Base-by-base conservation (phyloP, 2,797 vertebrate species). In the Leptatherina wallacei region DNA sequence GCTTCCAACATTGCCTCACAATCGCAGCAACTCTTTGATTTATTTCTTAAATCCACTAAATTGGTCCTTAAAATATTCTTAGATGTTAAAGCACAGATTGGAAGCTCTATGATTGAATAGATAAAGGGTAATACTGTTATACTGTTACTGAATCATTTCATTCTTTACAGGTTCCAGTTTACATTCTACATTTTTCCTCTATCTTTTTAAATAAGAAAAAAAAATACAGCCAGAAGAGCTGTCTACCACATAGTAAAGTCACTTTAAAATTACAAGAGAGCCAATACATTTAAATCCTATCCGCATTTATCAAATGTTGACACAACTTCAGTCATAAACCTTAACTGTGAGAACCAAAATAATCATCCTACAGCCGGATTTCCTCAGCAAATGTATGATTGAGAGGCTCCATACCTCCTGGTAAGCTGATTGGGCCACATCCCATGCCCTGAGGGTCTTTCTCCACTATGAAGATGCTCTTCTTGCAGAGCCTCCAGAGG, bases 401-500 rank as follows among this genome's bases (percentile, higher is more conserved):
- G 20, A 38, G 42, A 13, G 32, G 22, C 67, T 76, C 55, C 94
- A 0, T 97, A 99, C 98, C 98, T 96, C 96, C 97, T 0, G 96
- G 95, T 88, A 96, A 91, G 70, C 90, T 96, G 86, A 97, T 95
- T 60, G 95, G 95, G 76, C 96, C 96, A 0, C 95, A 96, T 69
- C 93, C 93, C 87, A 90, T 93, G 90, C 94, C 85, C 85, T 93
- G 85, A 20, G 92, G 84, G 75, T 94, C 93, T 61, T 92, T 91
- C 66, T 94, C 89, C 47, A 85, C 79, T 30, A 97, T 87, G 57
- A 90, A 93, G 80, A 97, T 94, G 38, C 77, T 88, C 81, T 97
- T 97, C 79, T 93, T 98, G 85, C 98, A 99, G 38, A 99, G 94
- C 57, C 96, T 91, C 98, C 98, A 99, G 69, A 99, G 95, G 78